phyloP scores from a whole-genome alignment of 1,140 invertebrate species.

The Drosophila tristis region DNA sequence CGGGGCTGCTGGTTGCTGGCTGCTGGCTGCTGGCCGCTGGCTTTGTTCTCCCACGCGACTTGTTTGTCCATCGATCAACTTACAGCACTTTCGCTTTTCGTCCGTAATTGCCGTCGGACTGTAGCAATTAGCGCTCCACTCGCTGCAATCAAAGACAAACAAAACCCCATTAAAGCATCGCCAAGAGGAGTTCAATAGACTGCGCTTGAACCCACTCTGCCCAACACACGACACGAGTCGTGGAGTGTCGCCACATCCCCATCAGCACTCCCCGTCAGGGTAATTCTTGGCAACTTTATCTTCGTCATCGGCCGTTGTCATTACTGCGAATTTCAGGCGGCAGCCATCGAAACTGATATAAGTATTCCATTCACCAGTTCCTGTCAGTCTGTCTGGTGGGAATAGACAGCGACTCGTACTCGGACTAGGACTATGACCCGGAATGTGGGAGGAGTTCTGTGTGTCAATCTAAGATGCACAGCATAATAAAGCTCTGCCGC shows the following conservation, averaged over 20 bases:
- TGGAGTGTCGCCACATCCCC: background rate
- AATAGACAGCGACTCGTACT: slow-evolving; percentile 17
- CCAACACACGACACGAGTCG: background rate
- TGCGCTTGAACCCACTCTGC: slow-evolving; percentile 62
- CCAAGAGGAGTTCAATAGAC: slow-evolving; percentile 62
- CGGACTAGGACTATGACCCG: slow-evolving; percentile 4
- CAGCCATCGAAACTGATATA: slow-evolving; percentile 58
- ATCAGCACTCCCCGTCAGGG: background rate
- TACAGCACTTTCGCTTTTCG: slow-evolving; percentile 68
- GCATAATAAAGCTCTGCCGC: slow-evolving; percentile 55
- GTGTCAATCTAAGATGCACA: slow-evolving; percentile 53
- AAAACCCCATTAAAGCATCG: slow-evolving; percentile 49
- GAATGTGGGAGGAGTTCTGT: slow-evolving; percentile 25
- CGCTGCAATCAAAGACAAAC: slow-evolving; percentile 27
- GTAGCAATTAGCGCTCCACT: slow-evolving; percentile 57
- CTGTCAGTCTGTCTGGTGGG: slow-evolving; percentile 32
- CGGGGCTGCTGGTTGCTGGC: slow-evolving; percentile 9
- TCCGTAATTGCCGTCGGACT: slow-evolving; percentile 25
- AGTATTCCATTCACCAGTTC: slow-evolving; percentile 38
- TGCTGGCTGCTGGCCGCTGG: slow-evolving; percentile 11
- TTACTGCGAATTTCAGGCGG: slow-evolving; percentile 25
- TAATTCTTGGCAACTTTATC: slow-evolving; percentile 36
- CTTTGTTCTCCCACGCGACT: slow-evolving; percentile 25
- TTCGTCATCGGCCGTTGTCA: slow-evolving; percentile 24
- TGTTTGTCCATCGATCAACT: slow-evolving; percentile 68